These are phyloP conservation scores for Rhea pennata DNA, from an alignment of 2,113 vertebrate species.

Conservation along the genomic window DNA sequence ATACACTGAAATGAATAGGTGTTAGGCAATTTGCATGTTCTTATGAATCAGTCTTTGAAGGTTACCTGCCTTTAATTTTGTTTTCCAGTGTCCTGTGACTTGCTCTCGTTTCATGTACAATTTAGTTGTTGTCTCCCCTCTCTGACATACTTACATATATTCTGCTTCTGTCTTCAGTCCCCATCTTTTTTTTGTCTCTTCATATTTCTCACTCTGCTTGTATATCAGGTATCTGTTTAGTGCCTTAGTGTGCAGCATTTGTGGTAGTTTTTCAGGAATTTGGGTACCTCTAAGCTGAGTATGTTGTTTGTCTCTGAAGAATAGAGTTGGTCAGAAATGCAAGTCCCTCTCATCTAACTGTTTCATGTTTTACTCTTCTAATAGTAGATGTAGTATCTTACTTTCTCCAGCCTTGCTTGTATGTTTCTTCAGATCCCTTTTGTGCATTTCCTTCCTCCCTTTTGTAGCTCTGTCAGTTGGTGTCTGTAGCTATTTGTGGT, in stretches of 20 bases:
- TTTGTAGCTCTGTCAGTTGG: neutral
- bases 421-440: neutral
- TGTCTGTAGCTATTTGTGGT: neutral
- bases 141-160: rapidly evolving
- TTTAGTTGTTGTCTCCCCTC: neutral
- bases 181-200: neutral
- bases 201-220: neutral
- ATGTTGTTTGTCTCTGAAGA: neutral
- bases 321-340: neutral
- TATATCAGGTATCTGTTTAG: neutral
- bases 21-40: neutral
- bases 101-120: neutral
- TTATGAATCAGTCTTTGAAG: neutral
- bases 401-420: neutral
- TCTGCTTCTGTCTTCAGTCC: neutral
- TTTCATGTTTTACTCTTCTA: neutral
- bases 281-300: neutral
- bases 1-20: neutral
- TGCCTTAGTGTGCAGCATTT: neutral
- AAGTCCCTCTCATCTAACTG: neutral
- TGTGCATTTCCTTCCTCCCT: neutral
- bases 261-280: neutral
- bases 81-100: neutral
- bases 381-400: neutral
- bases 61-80: neutral